A percentile compares a stretch with the other conserved stretches of the same genome.
These are phyloP conservation scores for Phyllopteryx taeniolatus DNA, from an alignment of 2,113 vertebrate genomes.

Conservation along the genomic window DNA sequence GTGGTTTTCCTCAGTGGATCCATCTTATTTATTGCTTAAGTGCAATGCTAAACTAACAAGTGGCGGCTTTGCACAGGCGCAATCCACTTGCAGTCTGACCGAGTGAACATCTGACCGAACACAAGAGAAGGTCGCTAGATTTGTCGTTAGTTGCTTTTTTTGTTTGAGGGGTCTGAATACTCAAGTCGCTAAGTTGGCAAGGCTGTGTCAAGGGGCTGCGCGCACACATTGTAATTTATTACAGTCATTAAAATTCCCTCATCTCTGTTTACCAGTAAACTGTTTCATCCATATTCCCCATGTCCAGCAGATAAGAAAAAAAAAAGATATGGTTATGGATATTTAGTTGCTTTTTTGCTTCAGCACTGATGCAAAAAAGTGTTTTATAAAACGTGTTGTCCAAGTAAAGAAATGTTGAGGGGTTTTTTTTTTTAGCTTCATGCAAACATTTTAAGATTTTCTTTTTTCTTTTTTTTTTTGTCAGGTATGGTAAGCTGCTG, in stretches of 20 bases:
- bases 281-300: not conserved
- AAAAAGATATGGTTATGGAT: not conserved
- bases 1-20: not conserved
- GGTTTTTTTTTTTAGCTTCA: not conserved
- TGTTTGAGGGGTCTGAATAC: not conserved
- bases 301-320: not conserved
- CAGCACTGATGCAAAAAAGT: not conserved
- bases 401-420: not conserved
- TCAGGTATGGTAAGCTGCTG: constrained; percentile 73
- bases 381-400: not conserved
- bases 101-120: not conserved
- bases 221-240: too few species aligned
- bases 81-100: not conserved
- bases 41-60: not conserved
- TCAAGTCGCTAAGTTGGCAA: too few species aligned
- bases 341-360: not conserved
- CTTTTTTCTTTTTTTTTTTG: constrained; percentile 20
- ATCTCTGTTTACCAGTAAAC: not conserved
- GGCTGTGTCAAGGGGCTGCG: too few species aligned
- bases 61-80: not conserved
- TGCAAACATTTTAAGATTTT: not conserved
- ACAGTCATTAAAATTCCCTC: too few species aligned
- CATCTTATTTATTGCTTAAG: not conserved
- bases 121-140: not conserved
- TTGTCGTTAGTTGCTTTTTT: not conserved